Evolutionary conservation across 2,888 invertebrate genomes (phyloP), one percentile per base, ranked within the genome.

Genomic region (Nephrotoma appendiculata): DNA sequence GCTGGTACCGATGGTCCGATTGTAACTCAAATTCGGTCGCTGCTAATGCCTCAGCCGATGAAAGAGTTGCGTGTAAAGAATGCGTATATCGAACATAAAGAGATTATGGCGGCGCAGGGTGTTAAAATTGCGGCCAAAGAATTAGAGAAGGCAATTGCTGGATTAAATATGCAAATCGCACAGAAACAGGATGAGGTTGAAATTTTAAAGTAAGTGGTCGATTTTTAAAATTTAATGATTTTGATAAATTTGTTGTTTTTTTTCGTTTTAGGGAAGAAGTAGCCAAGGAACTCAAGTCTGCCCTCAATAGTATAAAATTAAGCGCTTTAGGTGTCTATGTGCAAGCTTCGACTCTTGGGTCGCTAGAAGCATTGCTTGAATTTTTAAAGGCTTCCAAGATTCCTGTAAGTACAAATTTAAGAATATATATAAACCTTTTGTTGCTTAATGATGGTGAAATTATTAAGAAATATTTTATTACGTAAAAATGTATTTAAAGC

Each of bases 261-360:
- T 31, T 44, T 48, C 5, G 48, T 43, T 83, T 87, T 92, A 95
- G 95, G 88, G 97, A 98, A 89, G 98, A 98, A 91, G 97, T 98
- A 1, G 95, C 97, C 0, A 94, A 94, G 86, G 98, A 98, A 90
- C 92, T 99, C 89, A 95, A 96, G 90, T 95, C 96, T 41, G 99
- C 98, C 2, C 93, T 99, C 86, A 97, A 96, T 86, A 96, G 96
- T 44, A 99, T 99, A 90, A 98, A 98, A 91, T 92, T 98, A 88
- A 94, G 96, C 52, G 97, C 97, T 88, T 94, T 97, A 88, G 99
- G 99, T 84, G 99, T 99, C 83, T 99, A 98, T 92, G 99, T 99
- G n/a, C 99, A 99, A 90, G 99, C 99, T 0, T 99, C 99, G 0
- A 99, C 99, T n/a, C 94, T 99, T 6, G 99, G 99, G 6, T 99